Conservation (phyloP, 2,888 invertebrate species). For the Heliconius ethilla region DNA sequence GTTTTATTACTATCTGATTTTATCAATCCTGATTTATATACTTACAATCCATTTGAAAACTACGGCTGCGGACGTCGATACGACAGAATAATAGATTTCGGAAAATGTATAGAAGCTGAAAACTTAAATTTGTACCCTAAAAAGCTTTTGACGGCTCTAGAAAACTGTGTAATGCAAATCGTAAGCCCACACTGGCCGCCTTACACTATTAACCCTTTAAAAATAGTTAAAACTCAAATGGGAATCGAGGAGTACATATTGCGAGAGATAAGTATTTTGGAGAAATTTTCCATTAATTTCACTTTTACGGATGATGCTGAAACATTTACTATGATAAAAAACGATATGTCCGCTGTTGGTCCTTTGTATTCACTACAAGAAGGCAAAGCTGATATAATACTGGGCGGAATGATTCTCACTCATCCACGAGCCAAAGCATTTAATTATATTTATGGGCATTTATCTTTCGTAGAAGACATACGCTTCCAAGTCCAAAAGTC, state of each 20-base stretch:
- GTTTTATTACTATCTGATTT: slow-evolving; percentile 56
- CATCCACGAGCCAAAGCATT: slow-evolving; percentile 51
- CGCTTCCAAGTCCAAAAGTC: slow-evolving; percentile 56
- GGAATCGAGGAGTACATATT: slow-evolving; percentile 53
- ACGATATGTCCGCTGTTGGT: slow-evolving; percentile 52
- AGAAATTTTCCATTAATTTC: slow-evolving; percentile 56
- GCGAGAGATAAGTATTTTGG: slow-evolving; percentile 52
- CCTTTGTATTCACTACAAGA: slow-evolving; percentile 47
- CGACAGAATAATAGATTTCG: slow-evolving; percentile 53
- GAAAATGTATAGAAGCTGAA: slow-evolving; percentile 52
- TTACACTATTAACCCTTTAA: slow-evolving; percentile 49
- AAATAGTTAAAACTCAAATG: slow-evolving; percentile 7
- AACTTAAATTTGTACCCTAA: slow-evolving; percentile 50
- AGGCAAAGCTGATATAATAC: slow-evolving; percentile 48
- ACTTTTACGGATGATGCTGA: slow-evolving; percentile 47
- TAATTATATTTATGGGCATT: slow-evolving; percentile 52
- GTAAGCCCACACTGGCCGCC: slow-evolving; percentile 60
- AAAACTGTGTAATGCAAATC: slow-evolving; percentile 58
- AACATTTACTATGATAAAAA: slow-evolving; percentile 43
- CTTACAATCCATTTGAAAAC: slow-evolving; percentile 64
- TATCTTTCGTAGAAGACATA: slow-evolving; percentile 55
- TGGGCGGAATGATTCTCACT: slow-evolving; percentile 50
- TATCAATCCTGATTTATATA: slow-evolving; percentile 52
- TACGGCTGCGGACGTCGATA: slow-evolving; percentile 64
- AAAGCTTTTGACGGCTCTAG: slow-evolving; percentile 55